Evolutionary conservation across 2,888 invertebrate species (phyloP), one percentile per base, ranked within the genome.

Genomic region (Lasioglossum marginatum): DNA sequence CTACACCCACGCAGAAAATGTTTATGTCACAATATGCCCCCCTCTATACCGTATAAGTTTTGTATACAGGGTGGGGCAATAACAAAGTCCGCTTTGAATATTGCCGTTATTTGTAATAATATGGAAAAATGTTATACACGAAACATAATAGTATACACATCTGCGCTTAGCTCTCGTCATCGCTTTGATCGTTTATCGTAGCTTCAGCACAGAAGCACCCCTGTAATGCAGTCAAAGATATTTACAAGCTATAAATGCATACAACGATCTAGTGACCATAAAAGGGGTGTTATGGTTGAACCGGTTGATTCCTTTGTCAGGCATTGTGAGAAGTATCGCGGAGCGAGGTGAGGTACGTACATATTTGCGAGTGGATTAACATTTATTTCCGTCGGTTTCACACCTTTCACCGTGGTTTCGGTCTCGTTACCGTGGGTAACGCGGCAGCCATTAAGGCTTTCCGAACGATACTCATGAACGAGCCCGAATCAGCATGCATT

Each of bases 401-500:
- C 70, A 31, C 48, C 48, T 43, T 23, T 68, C 37, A 5, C 19
- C 37, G 6, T 34, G 43, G 57, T 71, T 83, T 14, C 52, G 74
- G 43, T 57, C 70, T 78, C 68, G 79, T 82, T 71, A 52, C 63
- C 71, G 34, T 31, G n/a, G 31, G 10, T 63, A 57, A 57, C 77
- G n/a, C 70, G n/a, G 57, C 68, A 34, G 31, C 71, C 83, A 78
- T 82, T 82, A 75, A 78, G 48, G 14, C 70, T 48, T 70, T 78
- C 76, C 77, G 72, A 83, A 48, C 34, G 77, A 77, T 60, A 52
- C 31, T 23, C 31, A 8, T 23, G 77, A 19, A 77, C 79, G 72
- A 52, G 66, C 34, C 43, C 5, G 31, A 27, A 52, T 27, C 75
- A 27, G 27, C 14, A 75, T 34, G 45, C 66, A 52, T 87, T 82